Evolutionary conservation across 2,113 vertebrate species (phyloP).

Genomic region (Ceyx melanurus): DNA sequence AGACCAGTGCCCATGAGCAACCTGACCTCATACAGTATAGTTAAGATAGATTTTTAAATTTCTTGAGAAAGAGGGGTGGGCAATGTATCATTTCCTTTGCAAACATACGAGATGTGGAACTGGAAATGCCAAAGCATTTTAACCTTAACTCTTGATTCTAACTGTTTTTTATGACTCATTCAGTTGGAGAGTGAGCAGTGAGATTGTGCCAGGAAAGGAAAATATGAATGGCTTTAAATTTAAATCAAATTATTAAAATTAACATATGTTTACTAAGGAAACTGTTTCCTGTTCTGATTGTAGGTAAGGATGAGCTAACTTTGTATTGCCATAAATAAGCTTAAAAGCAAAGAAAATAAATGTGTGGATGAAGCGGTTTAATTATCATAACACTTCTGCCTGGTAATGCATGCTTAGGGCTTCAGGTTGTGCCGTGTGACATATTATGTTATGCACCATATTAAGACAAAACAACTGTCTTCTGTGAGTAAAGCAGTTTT

Average conservation of each 20-base stretch:
- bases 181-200: not conserved
- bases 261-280: not conserved
- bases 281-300: not conserved
- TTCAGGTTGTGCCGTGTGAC: not conserved
- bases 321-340: not conserved
- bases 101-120: not conserved
- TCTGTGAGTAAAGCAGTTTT: not conserved
- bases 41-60: not conserved
- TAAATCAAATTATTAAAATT: not conserved
- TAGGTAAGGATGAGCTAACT: not conserved
- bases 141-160: slow-evolving; percentile 12
- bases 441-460: not conserved
- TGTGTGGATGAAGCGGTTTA: not conserved
- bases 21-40: not conserved
- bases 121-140: slow-evolving; percentile 37
- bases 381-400: not conserved
- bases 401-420: not conserved
- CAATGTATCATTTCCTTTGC: not conserved
- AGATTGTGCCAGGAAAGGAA: not conserved
- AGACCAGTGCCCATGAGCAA: not conserved
- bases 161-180: slow-evolving; percentile 3
- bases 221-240: not conserved
- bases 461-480: not conserved
- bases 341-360: not conserved
- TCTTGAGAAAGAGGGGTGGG: not conserved